Conservation (phyloP, 1,140 invertebrate genomes). For the Ceratina calcarata region DNA sequence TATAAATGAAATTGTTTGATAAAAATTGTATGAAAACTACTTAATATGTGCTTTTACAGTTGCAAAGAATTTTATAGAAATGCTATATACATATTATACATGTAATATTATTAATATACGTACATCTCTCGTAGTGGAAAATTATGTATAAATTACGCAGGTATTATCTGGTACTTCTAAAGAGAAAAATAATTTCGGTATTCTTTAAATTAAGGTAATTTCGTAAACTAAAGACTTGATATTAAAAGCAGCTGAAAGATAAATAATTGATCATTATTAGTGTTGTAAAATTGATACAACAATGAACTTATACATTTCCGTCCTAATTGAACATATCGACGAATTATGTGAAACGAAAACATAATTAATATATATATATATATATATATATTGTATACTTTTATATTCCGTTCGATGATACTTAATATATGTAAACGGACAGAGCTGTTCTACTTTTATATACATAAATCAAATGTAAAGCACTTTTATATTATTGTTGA, state of each 20-base stretch:
- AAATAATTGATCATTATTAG: constrained; percentile 15
- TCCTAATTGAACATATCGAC: constrained; percentile 57
- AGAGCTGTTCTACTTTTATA: constrained; percentile 60
- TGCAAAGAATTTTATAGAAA: constrained; percentile 16
- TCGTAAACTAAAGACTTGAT: constrained; percentile 9
- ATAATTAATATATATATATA: constrained; percentile 49
- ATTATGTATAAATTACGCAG: not conserved
- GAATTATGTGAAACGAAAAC: constrained; percentile 47
- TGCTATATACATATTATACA: constrained; percentile 29
- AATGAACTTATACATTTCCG: constrained; percentile 59
- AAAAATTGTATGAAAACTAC: not conserved
- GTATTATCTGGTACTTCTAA: constrained; percentile 5
- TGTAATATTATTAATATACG: constrained; percentile 1
- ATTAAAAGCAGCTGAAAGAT: not conserved
- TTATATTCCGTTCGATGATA: constrained; percentile 57
- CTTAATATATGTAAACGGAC: constrained; percentile 53
- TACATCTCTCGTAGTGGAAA: constrained; percentile 19
- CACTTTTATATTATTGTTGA: constrained; percentile 66
- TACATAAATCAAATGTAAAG: constrained; percentile 48
- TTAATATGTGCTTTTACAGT: constrained; percentile 12
- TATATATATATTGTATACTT: constrained; percentile 55
- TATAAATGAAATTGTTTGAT: constrained; percentile 11
- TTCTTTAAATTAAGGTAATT: constrained; percentile 10
- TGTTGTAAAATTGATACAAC: constrained; percentile 38
- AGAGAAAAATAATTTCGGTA: not conserved